These are phyloP conservation scores for Drosophila dunni DNA, from an alignment of 1,140 invertebrate species.

Conservation along the genomic window DNA sequence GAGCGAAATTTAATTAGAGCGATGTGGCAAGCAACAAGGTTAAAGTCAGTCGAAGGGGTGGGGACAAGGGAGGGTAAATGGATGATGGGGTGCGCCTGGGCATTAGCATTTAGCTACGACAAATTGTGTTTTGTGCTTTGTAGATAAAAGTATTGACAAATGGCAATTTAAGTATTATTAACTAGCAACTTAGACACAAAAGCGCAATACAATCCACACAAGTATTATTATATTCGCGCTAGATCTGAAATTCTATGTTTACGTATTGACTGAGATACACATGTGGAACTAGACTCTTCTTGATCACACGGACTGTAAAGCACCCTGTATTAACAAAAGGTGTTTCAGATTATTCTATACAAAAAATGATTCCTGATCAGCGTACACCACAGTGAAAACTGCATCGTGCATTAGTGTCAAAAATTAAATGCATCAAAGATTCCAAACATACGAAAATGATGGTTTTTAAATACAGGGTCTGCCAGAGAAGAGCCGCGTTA, in stretches of 20 bases:
- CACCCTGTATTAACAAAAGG: too few species aligned
- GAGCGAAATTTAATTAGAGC: conserved; percentile 76
- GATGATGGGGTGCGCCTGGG: conserved; percentile 17
- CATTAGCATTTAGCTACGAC: conserved; percentile 11
- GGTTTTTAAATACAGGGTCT: too few species aligned
- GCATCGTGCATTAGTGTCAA: too few species aligned
- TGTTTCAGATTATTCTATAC: too few species aligned
- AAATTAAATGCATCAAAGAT: too few species aligned
- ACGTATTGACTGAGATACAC: not conserved
- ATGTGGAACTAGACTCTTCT: not conserved
- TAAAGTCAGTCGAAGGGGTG: conserved; percentile 62
- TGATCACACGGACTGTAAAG: too few species aligned
- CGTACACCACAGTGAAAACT: too few species aligned
- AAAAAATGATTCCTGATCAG: too few species aligned
- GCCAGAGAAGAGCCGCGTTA: too few species aligned
- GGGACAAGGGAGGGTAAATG: not conserved
- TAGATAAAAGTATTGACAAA: conserved; percentile 10
- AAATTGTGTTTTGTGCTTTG: conserved; percentile 16
- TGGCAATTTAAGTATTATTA: not conserved
- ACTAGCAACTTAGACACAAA: not conserved
- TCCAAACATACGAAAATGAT: too few species aligned
- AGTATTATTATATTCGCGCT: too few species aligned
- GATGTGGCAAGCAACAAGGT: conserved; percentile 61
- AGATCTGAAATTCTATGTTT: not conserved
- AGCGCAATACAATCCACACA: not conserved